phyloP scores from a whole-genome alignment of 2,113 vertebrate genomes.

The Microcebus murinus region DNA sequence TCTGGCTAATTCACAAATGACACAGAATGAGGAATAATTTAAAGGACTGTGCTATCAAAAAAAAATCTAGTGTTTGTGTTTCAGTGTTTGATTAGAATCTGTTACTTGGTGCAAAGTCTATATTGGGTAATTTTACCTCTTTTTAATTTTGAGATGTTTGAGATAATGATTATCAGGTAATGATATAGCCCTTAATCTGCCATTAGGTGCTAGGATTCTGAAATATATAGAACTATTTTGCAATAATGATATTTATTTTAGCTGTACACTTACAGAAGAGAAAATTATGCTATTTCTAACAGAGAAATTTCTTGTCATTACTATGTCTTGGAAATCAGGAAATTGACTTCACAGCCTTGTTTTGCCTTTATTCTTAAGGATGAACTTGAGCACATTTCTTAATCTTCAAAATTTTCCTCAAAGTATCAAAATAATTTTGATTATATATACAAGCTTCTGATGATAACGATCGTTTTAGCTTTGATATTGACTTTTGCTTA shows the following conservation, averaged over 20 bases:
- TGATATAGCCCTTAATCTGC: neutral
- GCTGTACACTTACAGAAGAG: neutral
- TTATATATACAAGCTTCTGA: neutral
- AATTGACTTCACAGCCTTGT: neutral
- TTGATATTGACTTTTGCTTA: neutral
- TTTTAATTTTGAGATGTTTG: neutral
- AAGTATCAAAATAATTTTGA: neutral
- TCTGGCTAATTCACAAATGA: neutral
- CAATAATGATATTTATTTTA: neutral
- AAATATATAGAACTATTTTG: neutral
- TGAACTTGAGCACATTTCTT: neutral
- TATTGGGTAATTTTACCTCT: neutral
- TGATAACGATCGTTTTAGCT: neutral
- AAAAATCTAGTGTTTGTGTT: neutral
- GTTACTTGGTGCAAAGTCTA: neutral
- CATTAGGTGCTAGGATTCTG: neutral
- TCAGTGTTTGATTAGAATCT: neutral
- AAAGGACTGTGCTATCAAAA: neutral
- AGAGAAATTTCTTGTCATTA: neutral
- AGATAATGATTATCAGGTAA: neutral
- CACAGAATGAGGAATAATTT: neutral
- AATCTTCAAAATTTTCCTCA: neutral
- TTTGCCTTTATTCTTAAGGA: neutral
- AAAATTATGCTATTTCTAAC: neutral
- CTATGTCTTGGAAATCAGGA: neutral